Conservation (phyloP, 2,888 invertebrate genomes). For the Spodoptera littoralis region DNA sequence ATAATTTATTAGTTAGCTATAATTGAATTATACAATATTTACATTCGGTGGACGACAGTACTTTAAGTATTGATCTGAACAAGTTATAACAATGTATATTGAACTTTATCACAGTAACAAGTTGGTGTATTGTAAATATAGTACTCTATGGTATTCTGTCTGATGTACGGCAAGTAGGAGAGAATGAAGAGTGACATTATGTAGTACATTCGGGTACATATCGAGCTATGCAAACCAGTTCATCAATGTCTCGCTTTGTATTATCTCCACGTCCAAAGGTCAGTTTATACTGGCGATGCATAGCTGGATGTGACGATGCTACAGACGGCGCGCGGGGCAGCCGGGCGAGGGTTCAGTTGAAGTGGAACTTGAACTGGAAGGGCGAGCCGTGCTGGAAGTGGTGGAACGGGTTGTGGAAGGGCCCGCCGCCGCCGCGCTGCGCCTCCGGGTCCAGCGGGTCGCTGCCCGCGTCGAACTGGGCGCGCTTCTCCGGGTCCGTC, state of each 20-base stretch:
- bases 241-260: too few species aligned
- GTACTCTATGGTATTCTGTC: too few species aligned
- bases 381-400: conserved; percentile 95
- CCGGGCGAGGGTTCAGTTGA: conserved; percentile 90
- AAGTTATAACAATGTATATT: conserved; percentile 9
- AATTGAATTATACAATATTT: conserved; percentile 47
- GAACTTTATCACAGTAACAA: conserved; percentile 35
- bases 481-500: conserved; percentile 96
- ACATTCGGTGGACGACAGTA: conserved; percentile 48
- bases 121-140: conserved; percentile 5
- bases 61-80: conserved; percentile 10
- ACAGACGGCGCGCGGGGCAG: not conserved
- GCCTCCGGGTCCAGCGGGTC: conserved; percentile 99
- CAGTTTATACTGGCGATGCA: too few species aligned
- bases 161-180: too few species aligned
- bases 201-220: too few species aligned
- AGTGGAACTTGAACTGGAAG: conserved; percentile 99
- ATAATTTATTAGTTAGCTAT: conserved; percentile 7
- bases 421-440: conserved; percentile 83
- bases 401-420: conserved; percentile 93
- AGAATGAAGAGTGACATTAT: too few species aligned
- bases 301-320: too few species aligned
- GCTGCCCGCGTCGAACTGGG: conserved; percentile 97
- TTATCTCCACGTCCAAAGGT: too few species aligned
- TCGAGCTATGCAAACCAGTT: too few species aligned